A percentile compares a stretch with the other conserved stretches of the same genome.
Evolutionary conservation across 1,140 invertebrate genomes (phyloP).

Genomic region (Rhyzopertha dominica): DNA sequence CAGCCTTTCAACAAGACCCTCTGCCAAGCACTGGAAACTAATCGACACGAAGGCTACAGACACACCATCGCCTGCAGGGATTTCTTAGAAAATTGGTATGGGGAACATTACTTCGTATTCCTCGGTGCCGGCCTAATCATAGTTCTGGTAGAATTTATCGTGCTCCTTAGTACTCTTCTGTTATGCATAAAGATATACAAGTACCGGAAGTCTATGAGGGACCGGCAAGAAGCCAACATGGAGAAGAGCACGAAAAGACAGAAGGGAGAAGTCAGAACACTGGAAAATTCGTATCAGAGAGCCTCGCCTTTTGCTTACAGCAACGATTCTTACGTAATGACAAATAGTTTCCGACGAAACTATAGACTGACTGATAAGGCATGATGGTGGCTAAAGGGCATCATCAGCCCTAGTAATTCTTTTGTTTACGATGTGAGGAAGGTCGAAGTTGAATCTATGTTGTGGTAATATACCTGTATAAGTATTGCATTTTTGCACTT

Average conservation of each 20-base stretch:
- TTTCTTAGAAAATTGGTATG: constrained; percentile 70
- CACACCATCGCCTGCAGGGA: constrained; percentile 66
- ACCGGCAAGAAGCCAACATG: background rate
- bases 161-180: constrained; percentile 62
- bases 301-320: constrained; percentile 26
- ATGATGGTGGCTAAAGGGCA: constrained; percentile 36
- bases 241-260: constrained; percentile 14
- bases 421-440: constrained; percentile 26
- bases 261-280: constrained; percentile 13
- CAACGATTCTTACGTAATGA: constrained; percentile 41
- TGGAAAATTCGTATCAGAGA: constrained; percentile 15
- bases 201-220: constrained; percentile 29
- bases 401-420: constrained; percentile 17
- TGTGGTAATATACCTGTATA: constrained; percentile 31
- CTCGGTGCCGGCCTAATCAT: constrained; percentile 59
- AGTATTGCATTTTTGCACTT: constrained; percentile 1
- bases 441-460: constrained; percentile 36
- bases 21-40: constrained; percentile 63
- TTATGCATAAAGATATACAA: constrained; percentile 56
- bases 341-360: constrained; percentile 40
- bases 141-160: constrained; percentile 63
- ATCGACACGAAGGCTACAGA: constrained; percentile 56
- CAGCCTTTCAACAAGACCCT: constrained; percentile 62
- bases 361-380: constrained; percentile 38
- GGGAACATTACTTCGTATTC: constrained; percentile 68